Evolutionary conservation across 2,113 vertebrate species (phyloP).

Genomic region (Cyprinus carpio): DNA sequence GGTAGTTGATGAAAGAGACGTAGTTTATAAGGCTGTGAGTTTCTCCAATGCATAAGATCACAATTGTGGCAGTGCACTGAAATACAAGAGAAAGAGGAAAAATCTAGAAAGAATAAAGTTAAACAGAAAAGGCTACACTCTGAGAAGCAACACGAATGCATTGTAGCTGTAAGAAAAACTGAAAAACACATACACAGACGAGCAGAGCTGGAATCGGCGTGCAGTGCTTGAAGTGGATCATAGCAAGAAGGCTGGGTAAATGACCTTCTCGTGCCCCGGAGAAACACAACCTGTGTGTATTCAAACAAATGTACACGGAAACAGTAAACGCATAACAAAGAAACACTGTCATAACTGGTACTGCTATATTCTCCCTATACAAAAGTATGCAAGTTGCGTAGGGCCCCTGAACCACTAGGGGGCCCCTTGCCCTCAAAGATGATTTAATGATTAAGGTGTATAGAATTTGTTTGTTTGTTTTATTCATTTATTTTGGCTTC

Average conservation of each 20-base stretch:
- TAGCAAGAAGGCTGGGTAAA: slow-evolving; percentile 90
- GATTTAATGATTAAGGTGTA: no score
- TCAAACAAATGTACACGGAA: slow-evolving; percentile 21
- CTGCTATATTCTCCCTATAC: not conserved
- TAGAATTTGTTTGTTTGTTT: no score
- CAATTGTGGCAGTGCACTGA: slow-evolving; percentile 88
- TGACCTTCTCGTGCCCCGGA: slow-evolving; percentile 96
- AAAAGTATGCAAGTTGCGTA: no score
- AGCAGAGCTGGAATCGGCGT: slow-evolving; percentile 95
- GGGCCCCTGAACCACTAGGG: no score
- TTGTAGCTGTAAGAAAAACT: not conserved
- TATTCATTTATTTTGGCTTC: not conserved
- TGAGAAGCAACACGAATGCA: not conserved
- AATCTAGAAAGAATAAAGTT: not conserved
- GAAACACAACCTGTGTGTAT: slow-evolving; percentile 86
- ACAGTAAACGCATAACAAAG: not conserved
- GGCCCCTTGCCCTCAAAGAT: no score
- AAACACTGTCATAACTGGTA: not conserved
- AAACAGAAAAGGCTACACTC: not conserved
- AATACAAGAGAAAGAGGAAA: not conserved
- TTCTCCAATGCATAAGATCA: slow-evolving; percentile 96
- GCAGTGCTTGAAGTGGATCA: slow-evolving; percentile 92
- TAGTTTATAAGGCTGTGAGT: slow-evolving; percentile 98
- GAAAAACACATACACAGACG: slow-evolving; percentile 83
- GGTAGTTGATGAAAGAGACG: slow-evolving; percentile 99